Base-by-base conservation (phyloP, 1,140 invertebrate species). In the Drosophila pallidifrons region DNA sequence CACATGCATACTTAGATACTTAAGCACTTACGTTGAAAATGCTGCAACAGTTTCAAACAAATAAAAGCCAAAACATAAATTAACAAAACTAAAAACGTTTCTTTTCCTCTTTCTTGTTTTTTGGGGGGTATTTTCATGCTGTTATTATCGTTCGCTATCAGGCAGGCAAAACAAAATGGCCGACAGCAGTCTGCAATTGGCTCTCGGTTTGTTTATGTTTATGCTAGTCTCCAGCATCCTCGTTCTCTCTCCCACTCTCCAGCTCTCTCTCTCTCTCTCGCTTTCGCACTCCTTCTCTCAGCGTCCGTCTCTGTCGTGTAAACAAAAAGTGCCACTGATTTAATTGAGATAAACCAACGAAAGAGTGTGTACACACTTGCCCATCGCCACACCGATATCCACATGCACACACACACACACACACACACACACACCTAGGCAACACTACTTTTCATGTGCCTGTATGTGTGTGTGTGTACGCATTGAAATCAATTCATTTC, bases 271-370 rank as follows among this genome's bases (percentile, higher is more conserved):
- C 49, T 11, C 46, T 68, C 32, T 6, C 28, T 69, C 1, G n/a
- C 5, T 13, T 46, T n/a, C 13, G 6, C 35, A 61, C 52, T 38
- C 49, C 11, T 38, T 65, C 32, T 6, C 38, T 69, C 4, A 16
- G 3, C 11, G 1, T 20, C 5, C 15, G 1, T 66, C 66, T 75
- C 46, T 54, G 49, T 65, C 52, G 11, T 65, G 45, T 81, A 88
- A 87, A 88, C 79, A 82, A 65, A 79, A 65, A 82, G 54, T 80
- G 85, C 75, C 80, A 60, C 68, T 70, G 57, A 20, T 68, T 80
- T 80, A 77, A 83, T 87, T 88, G 70, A 71, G 74, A 82, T 75
- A 74, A 75, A 69, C 83, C 80, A 83, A 83, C 77, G 80, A 88
- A 88, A 80, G 82, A 86, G 76, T 61, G 66, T 67, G 35, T 57